These are phyloP conservation scores for Halotydeus destructor DNA, from an alignment of 1,140 invertebrate species.

Conservation along the genomic window DNA sequence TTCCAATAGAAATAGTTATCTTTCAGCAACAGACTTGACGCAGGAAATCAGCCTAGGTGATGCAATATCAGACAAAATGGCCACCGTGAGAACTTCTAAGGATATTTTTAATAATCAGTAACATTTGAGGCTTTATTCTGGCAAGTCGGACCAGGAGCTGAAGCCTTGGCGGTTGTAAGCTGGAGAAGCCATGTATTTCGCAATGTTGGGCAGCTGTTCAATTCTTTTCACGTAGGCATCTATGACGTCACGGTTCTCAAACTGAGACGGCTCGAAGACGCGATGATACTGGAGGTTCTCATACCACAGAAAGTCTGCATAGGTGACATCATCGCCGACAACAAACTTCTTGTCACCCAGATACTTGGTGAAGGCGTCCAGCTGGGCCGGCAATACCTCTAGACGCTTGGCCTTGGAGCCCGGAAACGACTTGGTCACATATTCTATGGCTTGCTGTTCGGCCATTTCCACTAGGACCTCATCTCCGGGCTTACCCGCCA, in stretches of 20 bases:
- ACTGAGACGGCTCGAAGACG: not conserved
- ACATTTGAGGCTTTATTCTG: too few relatives aligned
- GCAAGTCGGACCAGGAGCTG: too few relatives aligned
- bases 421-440: slow-evolving; percentile 11
- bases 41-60: too few relatives aligned
- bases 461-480: slow-evolving; percentile 26
- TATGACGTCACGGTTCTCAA: too few relatives aligned
- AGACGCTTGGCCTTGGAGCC: slow-evolving; percentile 12
- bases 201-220: slow-evolving; percentile 1
- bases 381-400: slow-evolving; percentile 20
- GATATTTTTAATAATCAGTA: too few relatives aligned
- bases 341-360: slow-evolving; percentile 27
- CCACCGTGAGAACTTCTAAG: too few relatives aligned
- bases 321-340: slow-evolving; percentile 28
- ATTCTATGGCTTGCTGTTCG: slow-evolving; percentile 23
- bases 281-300: slow-evolving; percentile 28
- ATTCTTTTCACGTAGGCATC: not conserved
- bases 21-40: too few relatives aligned
- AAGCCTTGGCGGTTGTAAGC: too few relatives aligned
- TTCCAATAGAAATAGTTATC: too few relatives aligned
- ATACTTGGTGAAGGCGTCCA: slow-evolving; percentile 22
- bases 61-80: too few relatives aligned
- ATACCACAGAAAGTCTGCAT: slow-evolving; percentile 31
- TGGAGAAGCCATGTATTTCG: slow-evolving; percentile 6
- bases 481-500: slow-evolving; percentile 25